A percentile compares a stretch with the other conserved stretches of the same genome.
These are phyloP conservation scores for Panagrolaimus sp. DNA, from an alignment of 1,140 invertebrate genomes.

Conservation along the genomic window DNA sequence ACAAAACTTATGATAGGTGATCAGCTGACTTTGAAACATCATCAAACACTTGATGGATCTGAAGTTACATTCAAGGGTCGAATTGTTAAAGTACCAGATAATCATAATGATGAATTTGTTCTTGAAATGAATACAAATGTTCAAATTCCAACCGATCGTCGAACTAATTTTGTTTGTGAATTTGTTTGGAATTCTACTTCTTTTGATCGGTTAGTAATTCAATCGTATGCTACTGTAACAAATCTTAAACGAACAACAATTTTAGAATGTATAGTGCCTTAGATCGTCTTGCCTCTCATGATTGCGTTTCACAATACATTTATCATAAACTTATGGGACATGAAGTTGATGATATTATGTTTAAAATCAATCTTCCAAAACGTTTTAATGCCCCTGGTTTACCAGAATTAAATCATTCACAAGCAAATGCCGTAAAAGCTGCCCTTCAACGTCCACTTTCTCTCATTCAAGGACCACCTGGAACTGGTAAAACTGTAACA, in stretches of 20 bases:
- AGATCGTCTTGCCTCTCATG: slow-evolving; percentile 89
- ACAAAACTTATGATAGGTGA: slow-evolving; percentile 88
- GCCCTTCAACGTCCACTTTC: slow-evolving; percentile 91
- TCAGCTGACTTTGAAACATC: slow-evolving; percentile 84
- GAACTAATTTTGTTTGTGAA: slow-evolving; percentile 87
- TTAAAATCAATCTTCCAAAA: slow-evolving; percentile 74
- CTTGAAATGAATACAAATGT: slow-evolving; percentile 70
- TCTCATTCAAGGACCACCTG: slow-evolving; percentile 83
- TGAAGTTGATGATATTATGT: slow-evolving; percentile 85
- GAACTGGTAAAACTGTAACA: slow-evolving; percentile 97
- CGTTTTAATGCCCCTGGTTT: slow-evolving; percentile 92
- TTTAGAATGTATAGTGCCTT: slow-evolving; percentile 87
- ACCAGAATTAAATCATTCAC: slow-evolving; percentile 88
- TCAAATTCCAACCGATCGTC: slow-evolving; percentile 37
- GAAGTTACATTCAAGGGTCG: slow-evolving; percentile 85
- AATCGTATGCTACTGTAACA: not conserved
- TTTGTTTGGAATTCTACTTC: slow-evolving; percentile 99
- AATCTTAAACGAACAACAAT: slow-evolving; percentile 11
- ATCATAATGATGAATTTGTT: slow-evolving; percentile 95
- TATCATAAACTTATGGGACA: slow-evolving; percentile 93
- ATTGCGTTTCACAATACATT: slow-evolving; percentile 94
- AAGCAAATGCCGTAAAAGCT: slow-evolving; percentile 97
- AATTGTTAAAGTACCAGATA: slow-evolving; percentile 98
- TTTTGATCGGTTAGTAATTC: slow-evolving; percentile 75
- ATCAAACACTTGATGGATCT: slow-evolving; percentile 60